Base-by-base conservation (phyloP, 2,113 vertebrate genomes). In the Pygoscelis adeliae region DNA sequence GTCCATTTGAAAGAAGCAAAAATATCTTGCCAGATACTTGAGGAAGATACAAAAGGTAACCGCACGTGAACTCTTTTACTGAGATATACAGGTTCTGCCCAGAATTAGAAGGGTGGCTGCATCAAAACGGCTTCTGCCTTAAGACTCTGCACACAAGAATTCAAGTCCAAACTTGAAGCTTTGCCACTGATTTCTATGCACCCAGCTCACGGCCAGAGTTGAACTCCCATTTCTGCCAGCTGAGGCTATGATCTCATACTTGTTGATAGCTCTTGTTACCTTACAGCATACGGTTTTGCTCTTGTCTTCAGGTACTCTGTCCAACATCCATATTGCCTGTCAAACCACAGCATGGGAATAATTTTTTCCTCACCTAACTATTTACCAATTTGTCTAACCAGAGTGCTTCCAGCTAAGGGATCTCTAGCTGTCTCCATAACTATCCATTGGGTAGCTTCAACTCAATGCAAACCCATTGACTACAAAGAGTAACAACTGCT, bases 41-140 rank as follows among this genome's bases (percentile, higher is more conserved):
- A 72, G 12, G 65, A 89, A 83, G 58, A 53, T 77, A 27, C 5
- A 72, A 69, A 85, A 77, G 10, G 5, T 77, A 83, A 59, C 55
- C 4, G 4, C 13, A 32, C 1, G 1, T 2, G 0, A 89, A 49
- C 11, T 61, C 29, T 66, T 36, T 72, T 63, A 32, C 11, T 72
- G 53, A 79, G 36, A 58, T 42, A 34, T 0, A 42, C 3, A 42
- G 10, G 13, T 76, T 94, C 78, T 83, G 62, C 20, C 49, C 46
- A 71, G 44, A 79, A 40, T 67, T 66, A 47, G 52, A 78, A 69
- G 10, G 18, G 3, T 10, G 20, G 25, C 50, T 42, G 17, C n/a
- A 47, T 53, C 12, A n/a, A 53, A 87, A 71, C 13, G 18, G 2
- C 10, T 93, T 67, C 38, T 58, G 17, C 16, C 3, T 6, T 25